phyloP scores from a whole-genome alignment of 2,797 vertebrate genomes.

The Naso thynnoides region DNA sequence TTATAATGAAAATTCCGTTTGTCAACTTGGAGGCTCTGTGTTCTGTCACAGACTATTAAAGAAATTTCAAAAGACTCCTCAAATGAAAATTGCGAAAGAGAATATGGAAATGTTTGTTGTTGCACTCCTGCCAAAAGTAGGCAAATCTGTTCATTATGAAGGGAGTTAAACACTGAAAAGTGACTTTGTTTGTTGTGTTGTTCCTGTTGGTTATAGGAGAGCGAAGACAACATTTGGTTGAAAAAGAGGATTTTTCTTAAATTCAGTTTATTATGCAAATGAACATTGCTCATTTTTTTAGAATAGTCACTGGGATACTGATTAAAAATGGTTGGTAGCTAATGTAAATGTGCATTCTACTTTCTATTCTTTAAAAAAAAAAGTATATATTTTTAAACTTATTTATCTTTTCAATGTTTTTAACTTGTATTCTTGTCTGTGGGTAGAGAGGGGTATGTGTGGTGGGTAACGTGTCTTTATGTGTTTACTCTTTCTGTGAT shows the following conservation, averaged over 20 bases:
- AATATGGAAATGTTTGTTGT: constrained; percentile 47
- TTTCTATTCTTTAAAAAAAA: too few relatives aligned
- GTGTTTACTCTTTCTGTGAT: too few relatives aligned
- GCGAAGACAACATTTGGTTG: background rate
- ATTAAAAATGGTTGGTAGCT: too few relatives aligned
- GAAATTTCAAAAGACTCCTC: constrained; percentile 44
- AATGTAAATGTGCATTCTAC: too few relatives aligned
- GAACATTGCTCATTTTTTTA: background rate
- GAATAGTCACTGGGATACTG: background rate
- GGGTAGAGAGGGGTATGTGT: too few relatives aligned
- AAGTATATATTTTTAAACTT: too few relatives aligned
- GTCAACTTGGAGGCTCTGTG: constrained; percentile 45
- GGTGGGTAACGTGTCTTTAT: too few relatives aligned
- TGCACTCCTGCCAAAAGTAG: constrained; percentile 25
- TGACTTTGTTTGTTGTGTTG: constrained; percentile 25
- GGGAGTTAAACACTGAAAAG: constrained; percentile 33
- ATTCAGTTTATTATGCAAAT: constrained; percentile 9
- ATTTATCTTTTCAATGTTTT: too few relatives aligned
- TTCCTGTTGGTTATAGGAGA: constrained; percentile 26
- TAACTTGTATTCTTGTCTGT: too few relatives aligned
- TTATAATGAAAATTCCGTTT: constrained; percentile 70
- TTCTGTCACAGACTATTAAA: constrained; percentile 60
- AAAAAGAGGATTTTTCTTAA: constrained; percentile 14
- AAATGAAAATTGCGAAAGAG: constrained; percentile 37
- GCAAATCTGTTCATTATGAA: constrained; percentile 30